phyloP scores from a whole-genome alignment of 2,113 vertebrate species.

The Redunca redunca region DNA sequence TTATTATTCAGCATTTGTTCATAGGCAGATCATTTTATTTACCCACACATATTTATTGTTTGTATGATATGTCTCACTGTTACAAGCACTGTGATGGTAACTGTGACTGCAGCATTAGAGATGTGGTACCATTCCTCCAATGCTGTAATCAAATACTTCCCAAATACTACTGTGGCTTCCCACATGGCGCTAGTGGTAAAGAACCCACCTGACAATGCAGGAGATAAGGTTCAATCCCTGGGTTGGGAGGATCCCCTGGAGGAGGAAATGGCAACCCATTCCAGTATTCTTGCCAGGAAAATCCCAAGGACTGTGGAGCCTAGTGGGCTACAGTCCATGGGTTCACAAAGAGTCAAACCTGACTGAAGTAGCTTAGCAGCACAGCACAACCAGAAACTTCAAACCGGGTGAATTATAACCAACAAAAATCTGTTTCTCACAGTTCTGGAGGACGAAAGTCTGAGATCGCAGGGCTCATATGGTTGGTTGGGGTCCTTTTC shows the following conservation, averaged over 20 bases:
- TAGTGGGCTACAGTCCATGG: neutral
- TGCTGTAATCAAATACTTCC: neutral
- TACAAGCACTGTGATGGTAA: neutral
- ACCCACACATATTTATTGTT: neutral
- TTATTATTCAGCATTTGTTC: neutral
- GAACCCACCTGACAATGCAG: neutral
- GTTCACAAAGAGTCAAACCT: neutral
- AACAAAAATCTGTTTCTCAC: neutral
- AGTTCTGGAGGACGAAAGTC: neutral
- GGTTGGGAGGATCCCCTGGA: neutral
- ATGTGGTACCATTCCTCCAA: neutral
- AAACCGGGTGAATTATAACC: neutral
- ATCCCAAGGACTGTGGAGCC: neutral
- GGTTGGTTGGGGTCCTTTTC: neutral
- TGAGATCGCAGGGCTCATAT: neutral
- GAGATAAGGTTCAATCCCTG: neutral
- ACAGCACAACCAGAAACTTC: neutral
- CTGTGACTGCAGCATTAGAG: neutral
- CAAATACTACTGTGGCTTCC: neutral
- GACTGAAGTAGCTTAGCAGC: neutral
- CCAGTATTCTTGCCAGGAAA: neutral
- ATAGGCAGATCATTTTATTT: neutral
- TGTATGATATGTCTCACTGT: neutral
- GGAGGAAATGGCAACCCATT: neutral
- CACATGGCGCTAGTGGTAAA: neutral